Base-by-base conservation (phyloP, 2,888 invertebrate genomes). In the Euphydryas editha region DNA sequence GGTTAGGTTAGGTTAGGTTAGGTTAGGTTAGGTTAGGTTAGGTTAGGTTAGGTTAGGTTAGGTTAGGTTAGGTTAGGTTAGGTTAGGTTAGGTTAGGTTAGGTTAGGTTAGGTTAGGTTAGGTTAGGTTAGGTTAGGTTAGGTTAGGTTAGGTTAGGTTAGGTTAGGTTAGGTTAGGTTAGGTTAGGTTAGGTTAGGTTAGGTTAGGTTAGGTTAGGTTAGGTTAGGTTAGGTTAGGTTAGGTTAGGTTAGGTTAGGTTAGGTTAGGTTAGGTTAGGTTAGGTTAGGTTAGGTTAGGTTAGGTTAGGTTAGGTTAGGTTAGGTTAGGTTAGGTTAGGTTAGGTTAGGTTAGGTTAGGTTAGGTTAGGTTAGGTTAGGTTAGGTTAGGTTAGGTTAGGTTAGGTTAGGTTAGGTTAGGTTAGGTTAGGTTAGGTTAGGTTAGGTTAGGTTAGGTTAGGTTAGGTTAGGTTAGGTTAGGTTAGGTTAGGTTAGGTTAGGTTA, bases 1-100 rank as follows among this genome's bases (percentile, higher is more conserved):
- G 58, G 57, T 64, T 64, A 57, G 61, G 61, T 64, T 64, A 58
- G 62, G 66, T 62, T 65, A 62, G 66, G 69, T 66, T 69, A 65
- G 65, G 61, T 65, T 62, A 62, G 62, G 56, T 56, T 56, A 56
- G 59, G 62, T 62, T 56, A 56, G 56, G 62, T 56, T 56, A 56
- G 56, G 68, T 56, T 56, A 56, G 56, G 56, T 62, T 56, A 56
- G 56, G 62, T 61, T 61, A 61, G 62, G 61, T 62, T 62, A 56
- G 56, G 56, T 64, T 56, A 56, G 62, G 62, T 56, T 56, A 56
- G 56, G 62, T 62, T 62, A 62, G 62, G 62, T 56, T 56, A 56
- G 56, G 46, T 42, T 56, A 62, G 46, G 56, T 56, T 55, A 62
- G 65, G 59, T 59, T 65, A 65, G 68, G 65, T 68, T 65, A 65